These are phyloP conservation scores for Gerris buenoi DNA, from an alignment of 1,140 invertebrate genomes.

Conservation along the genomic window DNA sequence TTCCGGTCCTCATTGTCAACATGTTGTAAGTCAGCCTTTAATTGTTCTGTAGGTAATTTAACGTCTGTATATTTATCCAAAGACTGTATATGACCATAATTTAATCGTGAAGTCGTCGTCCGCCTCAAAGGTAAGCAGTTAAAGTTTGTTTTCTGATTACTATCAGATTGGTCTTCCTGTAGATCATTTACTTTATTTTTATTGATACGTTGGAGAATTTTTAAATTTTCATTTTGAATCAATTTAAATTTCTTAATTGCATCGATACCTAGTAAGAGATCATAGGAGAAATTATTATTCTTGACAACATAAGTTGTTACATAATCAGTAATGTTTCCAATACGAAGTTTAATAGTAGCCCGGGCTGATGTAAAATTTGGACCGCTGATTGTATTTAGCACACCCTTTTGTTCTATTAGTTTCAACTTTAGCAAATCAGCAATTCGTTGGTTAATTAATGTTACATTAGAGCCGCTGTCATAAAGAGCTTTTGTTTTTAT, in stretches of 20 bases:
- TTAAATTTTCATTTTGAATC: constrained; percentile 1
- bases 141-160: no score
- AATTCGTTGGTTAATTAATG: neutral
- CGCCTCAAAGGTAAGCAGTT: no score
- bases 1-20: no score
- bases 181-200: no score
- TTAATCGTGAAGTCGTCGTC: no score
- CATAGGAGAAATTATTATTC: neutral
- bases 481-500: neutral
- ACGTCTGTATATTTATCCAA: no score
- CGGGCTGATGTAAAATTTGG: no score
- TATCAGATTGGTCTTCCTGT: no score
- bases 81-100: no score
- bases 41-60: no score
- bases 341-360: neutral
- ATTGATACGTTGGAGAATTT: neutral
- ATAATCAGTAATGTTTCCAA: neutral
- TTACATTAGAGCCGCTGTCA: neutral
- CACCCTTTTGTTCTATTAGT: neutral
- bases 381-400: neutral
- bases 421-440: constrained; percentile 1
- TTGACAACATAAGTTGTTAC: neutral
- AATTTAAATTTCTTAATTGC: neutral
- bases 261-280: no score
- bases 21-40: no score